Conservation (phyloP, 2,113 vertebrate genomes). For the Pao palembangensis region DNA sequence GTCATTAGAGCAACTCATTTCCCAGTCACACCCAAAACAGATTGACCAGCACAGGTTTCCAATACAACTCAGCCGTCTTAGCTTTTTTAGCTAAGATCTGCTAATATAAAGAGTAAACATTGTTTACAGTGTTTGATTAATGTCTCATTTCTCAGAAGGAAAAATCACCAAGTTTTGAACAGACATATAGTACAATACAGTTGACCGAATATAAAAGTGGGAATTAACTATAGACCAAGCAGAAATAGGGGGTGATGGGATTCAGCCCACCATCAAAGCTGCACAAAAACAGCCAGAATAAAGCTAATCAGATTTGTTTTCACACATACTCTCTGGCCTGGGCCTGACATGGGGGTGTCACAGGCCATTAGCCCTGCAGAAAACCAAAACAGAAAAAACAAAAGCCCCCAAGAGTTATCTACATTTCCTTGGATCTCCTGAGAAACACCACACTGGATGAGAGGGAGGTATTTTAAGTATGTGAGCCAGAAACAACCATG, state of each 20-base stretch:
- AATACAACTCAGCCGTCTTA: background rate
- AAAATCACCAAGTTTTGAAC: too few relatives aligned
- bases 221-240: background rate
- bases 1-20: slow-evolving; percentile 48
- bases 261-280: slow-evolving; percentile 8
- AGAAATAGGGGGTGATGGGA: background rate
- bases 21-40: slow-evolving; percentile 8
- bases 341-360: slow-evolving; percentile 27
- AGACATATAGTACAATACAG: too few relatives aligned
- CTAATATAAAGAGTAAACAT: background rate
- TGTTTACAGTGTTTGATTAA: too few relatives aligned
- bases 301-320: slow-evolving; percentile 51
- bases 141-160: too few relatives aligned
- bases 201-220: too few relatives aligned
- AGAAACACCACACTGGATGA: slow-evolving; percentile 37
- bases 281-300: slow-evolving; percentile 51
- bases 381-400: slow-evolving; percentile 41
- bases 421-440: slow-evolving; percentile 39
- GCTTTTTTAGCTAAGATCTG: background rate
- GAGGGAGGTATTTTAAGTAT: slow-evolving; percentile 23
- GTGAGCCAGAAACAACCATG: slow-evolving; percentile 14
- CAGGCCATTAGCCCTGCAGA: slow-evolving; percentile 32
- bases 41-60: slow-evolving; percentile 3
- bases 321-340: slow-evolving; percentile 27
- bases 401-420: slow-evolving; percentile 41